A percentile compares a stretch with the other conserved stretches of the same genome.
phyloP scores from a whole-genome alignment of 1,140 invertebrate genomes.

The Elysia chlorotica region DNA sequence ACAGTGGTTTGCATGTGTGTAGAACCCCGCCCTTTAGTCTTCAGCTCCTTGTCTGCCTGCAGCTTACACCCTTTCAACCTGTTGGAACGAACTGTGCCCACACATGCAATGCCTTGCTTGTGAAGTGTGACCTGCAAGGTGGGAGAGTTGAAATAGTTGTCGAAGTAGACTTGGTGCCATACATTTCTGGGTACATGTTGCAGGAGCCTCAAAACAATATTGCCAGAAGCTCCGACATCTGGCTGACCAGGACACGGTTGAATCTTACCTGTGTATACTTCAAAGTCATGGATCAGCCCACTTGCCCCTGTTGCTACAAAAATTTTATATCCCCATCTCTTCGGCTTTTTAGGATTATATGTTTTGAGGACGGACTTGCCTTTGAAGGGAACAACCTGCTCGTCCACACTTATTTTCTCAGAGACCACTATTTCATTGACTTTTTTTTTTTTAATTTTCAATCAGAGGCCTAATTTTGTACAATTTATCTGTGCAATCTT shows the following conservation, averaged over 20 bases:
- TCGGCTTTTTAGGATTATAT: conserved; percentile 35
- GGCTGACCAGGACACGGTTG: background rate
- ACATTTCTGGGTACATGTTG: background rate
- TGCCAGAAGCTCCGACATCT: background rate
- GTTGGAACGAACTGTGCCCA: conserved; percentile 31
- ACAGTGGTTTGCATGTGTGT: background rate
- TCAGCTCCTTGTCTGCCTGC: conserved; percentile 31
- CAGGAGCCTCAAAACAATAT: background rate
- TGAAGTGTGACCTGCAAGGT: background rate
- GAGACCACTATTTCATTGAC: background rate
- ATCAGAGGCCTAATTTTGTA: background rate
- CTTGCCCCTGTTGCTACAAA: conserved; percentile 21
- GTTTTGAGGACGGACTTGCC: conserved; percentile 29
- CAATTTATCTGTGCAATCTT: background rate
- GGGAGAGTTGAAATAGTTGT: background rate
- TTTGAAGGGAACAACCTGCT: conserved; percentile 30
- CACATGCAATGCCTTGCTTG: conserved; percentile 7
- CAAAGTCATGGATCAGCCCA: conserved; percentile 36
- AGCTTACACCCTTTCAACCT: conserved; percentile 18
- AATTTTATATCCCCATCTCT: conserved; percentile 41
- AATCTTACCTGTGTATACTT: conserved; percentile 29
- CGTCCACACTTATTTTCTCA: conserved; percentile 1
- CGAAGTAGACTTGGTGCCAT: background rate
- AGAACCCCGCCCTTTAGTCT: conserved; percentile 24
- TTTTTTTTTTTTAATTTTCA: background rate